Percentiles rank a stretch among this genome's conserved stretches.
phyloP scores from a whole-genome alignment of 2,113 vertebrate species.

The Thalassoma bifasciatum region DNA sequence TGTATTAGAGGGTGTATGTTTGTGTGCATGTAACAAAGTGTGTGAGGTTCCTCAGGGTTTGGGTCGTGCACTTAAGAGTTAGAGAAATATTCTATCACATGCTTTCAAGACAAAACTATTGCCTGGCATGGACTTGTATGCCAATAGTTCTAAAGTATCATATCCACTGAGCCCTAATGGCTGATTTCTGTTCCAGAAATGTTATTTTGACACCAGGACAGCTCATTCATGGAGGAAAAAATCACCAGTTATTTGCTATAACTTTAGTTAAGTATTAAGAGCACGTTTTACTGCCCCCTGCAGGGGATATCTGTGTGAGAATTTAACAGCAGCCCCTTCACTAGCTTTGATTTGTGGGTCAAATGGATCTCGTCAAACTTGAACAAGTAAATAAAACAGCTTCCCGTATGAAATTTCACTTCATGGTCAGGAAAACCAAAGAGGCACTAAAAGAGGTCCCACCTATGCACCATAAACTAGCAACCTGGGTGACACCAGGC shows the following conservation, averaged over 20 bases:
- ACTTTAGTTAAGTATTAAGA: neutral
- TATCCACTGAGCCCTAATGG: conserved; percentile 19
- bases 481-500: conserved; percentile 14
- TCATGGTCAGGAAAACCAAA: conserved; percentile 28
- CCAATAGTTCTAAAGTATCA: conserved; percentile 35
- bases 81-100: conserved; percentile 53
- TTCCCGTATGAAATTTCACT: conserved; percentile 21
- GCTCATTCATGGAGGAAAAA: conserved; percentile 7
- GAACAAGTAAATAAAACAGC: conserved; percentile 23
- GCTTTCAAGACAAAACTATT: conserved; percentile 56
- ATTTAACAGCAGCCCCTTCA: conserved; percentile 1
- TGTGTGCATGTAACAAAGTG: conserved; percentile 31
- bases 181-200: conserved; percentile 10
- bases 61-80: conserved; percentile 41
- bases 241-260: neutral
- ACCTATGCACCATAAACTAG: conserved; percentile 8
- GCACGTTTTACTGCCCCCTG: conserved; percentile 31
- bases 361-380: conserved; percentile 15
- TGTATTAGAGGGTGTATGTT: conserved; percentile 23
- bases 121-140: conserved; percentile 44
- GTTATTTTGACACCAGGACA: conserved; percentile 12
- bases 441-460: conserved; percentile 50
- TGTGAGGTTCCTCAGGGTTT: conserved; percentile 27
- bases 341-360: conserved; percentile 17
- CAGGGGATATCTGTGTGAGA: conserved; percentile 34